Base-by-base conservation (phyloP, 2,797 vertebrate species). In the Psittacula echo region DNA sequence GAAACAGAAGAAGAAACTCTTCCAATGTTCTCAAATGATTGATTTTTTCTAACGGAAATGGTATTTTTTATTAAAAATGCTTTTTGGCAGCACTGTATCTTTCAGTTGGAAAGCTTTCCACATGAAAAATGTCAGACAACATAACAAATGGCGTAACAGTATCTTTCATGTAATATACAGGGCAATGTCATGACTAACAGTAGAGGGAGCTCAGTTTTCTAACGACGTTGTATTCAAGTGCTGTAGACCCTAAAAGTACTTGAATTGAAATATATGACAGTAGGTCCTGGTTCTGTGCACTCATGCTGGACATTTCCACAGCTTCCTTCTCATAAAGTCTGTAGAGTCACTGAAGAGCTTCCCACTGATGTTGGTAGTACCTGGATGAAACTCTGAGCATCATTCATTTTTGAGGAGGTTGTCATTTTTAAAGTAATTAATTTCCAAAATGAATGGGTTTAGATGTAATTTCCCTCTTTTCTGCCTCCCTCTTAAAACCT, bases 71-170 rank as follows among this genome's bases (percentile, higher is more conserved):
- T 93, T 79, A 76, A 93, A 93, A 94, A 90, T 85, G 50, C 1
- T 67, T 95, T 88, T 82, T 95, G 90, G 86, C 90, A 95, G 74
- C n/a, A 11, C 39, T 48, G n/a, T 85, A 34, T 87, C 92, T 93
- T 95, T 93, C 85, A 73, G 42, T 60, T 73, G 81, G 81, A 87
- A 90, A 92, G 29, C 74, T 82, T 95, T 92, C 80, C 80, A 90
- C 60, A 22, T 89, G 88, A 90, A 90, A 95, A 95, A 92, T 87
- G 61, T 89, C 74, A 27, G 45, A 76, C 45, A 86, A 76, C 0
- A 3, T 70, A 76, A 73, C 64, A 89, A 95, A 93, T 79, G 77
- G 23, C 93, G 73, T 44, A 56, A 23, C 0, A 1, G 42, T 60
- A 12, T 44, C 75, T 89, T 87, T 62, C 44, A 17, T 29, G 34